Evolutionary conservation across 1,140 invertebrate species (phyloP).

Genomic region (Leptoteleia sp.): DNA sequence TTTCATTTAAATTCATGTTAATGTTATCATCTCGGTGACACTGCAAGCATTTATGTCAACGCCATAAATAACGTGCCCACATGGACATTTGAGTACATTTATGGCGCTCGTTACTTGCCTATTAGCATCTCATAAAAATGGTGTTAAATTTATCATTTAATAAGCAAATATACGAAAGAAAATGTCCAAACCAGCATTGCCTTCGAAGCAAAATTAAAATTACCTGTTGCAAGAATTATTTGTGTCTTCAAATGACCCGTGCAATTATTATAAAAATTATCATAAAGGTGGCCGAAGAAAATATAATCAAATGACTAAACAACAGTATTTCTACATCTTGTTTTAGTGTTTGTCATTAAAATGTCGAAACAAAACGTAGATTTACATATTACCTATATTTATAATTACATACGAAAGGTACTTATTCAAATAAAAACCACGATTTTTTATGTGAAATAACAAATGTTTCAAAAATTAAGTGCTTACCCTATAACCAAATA

Average conservation of each 20-base stretch:
- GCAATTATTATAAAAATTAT: constrained; percentile 8
- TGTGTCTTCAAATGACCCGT: not conserved
- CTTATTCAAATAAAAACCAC: no score
- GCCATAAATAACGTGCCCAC: constrained; percentile 47
- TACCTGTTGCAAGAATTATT: no score
- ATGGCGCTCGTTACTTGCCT: constrained; percentile 23
- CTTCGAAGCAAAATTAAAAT: not conserved
- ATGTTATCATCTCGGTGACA: constrained; percentile 26
- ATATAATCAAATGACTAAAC: not conserved
- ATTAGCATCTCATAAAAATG: constrained; percentile 43
- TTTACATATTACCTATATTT: no score
- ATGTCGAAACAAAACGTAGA: not conserved
- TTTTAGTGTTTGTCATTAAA: constrained; percentile 19
- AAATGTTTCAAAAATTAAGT: no score
- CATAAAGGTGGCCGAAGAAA: no score
- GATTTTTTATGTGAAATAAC: no score
- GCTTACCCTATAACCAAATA: no score
- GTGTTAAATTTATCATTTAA: constrained; percentile 34
- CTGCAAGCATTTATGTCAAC: constrained; percentile 23
- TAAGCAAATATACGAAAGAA: constrained; percentile 4
- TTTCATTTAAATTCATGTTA: constrained; percentile 21
- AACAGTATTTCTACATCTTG: constrained; percentile 1
- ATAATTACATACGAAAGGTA: no score
- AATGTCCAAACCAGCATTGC: constrained; percentile 1
- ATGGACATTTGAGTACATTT: constrained; percentile 38